Conservation (phyloP, 2,113 vertebrate species). For the Jacana jacana region DNA sequence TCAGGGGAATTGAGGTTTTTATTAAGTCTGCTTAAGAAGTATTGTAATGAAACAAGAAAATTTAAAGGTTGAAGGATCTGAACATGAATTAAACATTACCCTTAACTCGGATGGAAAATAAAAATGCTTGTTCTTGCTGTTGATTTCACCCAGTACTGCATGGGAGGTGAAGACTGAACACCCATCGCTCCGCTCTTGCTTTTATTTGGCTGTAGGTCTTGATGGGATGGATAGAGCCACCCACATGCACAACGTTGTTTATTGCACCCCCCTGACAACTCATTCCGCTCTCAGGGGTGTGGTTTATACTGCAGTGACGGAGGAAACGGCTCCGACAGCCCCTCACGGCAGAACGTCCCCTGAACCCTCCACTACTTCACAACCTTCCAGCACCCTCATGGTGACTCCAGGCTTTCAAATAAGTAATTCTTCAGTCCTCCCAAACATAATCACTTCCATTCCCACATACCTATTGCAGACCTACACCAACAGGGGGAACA, state of each 20-base stretch:
- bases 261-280: background rate
- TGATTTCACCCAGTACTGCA: background rate
- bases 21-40: conserved; percentile 41
- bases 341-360: background rate
- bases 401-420: background rate
- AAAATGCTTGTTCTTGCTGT: background rate
- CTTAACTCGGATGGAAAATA: background rate
- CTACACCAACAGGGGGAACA: background rate
- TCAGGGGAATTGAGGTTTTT: conserved; percentile 33
- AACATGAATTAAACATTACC: conserved; percentile 22
- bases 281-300: background rate
- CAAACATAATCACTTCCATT: background rate
- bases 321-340: background rate
- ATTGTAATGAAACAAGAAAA: conserved; percentile 39
- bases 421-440: background rate
- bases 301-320: background rate
- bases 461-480: background rate
- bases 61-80: background rate
- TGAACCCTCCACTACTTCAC: background rate
- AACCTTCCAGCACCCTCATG: accelerated
- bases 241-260: accelerated
- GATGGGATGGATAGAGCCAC: background rate
- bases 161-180: background rate
- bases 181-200: accelerated
- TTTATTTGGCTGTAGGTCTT: background rate